Evolutionary conservation across 2,797 vertebrate species (phyloP).

Genomic region (Streptopelia turtur): DNA sequence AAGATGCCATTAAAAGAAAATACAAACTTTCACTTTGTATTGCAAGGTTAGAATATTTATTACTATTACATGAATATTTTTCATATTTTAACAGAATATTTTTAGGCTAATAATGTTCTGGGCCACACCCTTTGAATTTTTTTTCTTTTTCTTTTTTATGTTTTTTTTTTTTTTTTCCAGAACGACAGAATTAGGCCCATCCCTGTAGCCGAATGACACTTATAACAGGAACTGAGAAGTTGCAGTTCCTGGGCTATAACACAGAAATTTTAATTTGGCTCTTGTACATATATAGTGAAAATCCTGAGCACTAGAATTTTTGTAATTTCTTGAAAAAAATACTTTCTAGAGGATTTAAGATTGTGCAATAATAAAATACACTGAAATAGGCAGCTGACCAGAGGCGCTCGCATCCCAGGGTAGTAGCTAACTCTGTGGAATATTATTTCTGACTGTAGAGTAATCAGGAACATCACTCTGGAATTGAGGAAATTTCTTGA

Average conservation of each 20-base stretch:
- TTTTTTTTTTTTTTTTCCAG: too few relatives aligned
- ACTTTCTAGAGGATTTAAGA: background rate
- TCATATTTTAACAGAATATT: background rate
- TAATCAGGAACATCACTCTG: background rate
- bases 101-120: background rate
- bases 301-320: background rate
- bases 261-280: background rate
- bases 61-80: background rate
- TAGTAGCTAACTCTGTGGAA: background rate
- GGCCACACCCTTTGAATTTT: background rate
- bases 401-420: background rate
- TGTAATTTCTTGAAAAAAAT: background rate
- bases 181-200: background rate
- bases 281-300: background rate
- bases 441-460: background rate
- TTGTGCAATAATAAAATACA: background rate
- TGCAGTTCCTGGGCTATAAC: background rate
- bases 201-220: background rate
- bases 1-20: background rate
- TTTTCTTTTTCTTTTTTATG: background rate
- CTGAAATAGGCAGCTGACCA: background rate
- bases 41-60: background rate
- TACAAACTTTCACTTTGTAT: background rate
- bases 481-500: background rate
- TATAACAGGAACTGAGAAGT: rapidly evolving